phyloP scores from a whole-genome alignment of 2,888 invertebrate genomes.

The Gari tellinella region DNA sequence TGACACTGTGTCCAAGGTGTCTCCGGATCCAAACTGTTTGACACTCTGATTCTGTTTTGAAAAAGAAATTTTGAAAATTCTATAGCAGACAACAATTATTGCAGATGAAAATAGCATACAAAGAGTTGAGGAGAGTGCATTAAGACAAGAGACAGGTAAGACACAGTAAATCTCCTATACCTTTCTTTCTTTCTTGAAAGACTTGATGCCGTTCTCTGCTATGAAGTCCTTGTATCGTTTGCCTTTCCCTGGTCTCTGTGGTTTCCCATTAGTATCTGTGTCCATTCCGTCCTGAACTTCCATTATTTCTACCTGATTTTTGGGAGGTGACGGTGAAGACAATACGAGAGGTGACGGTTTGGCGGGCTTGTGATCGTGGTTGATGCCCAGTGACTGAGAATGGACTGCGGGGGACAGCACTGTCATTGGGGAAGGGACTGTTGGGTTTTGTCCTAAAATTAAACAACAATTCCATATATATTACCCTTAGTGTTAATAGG shows the following conservation, averaged over 20 bases:
- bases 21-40: too few relatives aligned
- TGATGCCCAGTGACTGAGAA: conserved; percentile 1
- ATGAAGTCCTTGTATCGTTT: conserved; percentile 75
- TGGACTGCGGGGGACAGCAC: conserved; percentile 32
- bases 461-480: too few relatives aligned
- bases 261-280: conserved; percentile 59
- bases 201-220: conserved; percentile 66
- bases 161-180: conserved; percentile 35
- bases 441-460: background rate
- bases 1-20: conserved; percentile 1
- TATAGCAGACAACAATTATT: too few relatives aligned
- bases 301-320: conserved; percentile 5
- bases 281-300: conserved; percentile 49
- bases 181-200: conserved; percentile 65
- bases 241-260: conserved; percentile 75
- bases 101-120: too few relatives aligned
- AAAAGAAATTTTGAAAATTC: too few relatives aligned
- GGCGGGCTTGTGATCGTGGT: conserved; percentile 54
- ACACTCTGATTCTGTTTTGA: too few relatives aligned
- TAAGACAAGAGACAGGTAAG: too few relatives aligned
- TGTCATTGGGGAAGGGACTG: conserved; percentile 16
- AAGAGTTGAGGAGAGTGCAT: too few relatives aligned
- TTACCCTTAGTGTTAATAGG: too few relatives aligned
- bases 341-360: conserved; percentile 60
- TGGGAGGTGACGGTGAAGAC: conserved; percentile 44